A percentile compares a stretch with the other conserved stretches of the same genome.
These are phyloP conservation scores for Phalacrocorax brasilianus DNA, from an alignment of 2,113 vertebrate genomes.

Conservation along the genomic window DNA sequence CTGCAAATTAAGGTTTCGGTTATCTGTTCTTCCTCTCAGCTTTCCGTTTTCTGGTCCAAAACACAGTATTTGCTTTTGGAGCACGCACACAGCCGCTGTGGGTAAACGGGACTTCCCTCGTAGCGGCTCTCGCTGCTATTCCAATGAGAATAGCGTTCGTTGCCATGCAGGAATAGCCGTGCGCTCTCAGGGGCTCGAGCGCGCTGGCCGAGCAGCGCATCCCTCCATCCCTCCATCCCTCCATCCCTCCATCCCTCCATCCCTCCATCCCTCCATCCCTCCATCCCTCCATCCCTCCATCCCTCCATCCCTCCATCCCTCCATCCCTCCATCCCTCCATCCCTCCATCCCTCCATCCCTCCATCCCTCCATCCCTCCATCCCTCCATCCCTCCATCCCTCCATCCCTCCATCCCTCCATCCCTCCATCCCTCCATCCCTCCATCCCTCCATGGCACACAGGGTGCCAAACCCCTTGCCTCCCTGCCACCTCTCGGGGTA, in stretches of 20 bases:
- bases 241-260: too few species aligned
- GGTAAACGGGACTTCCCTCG: accelerated
- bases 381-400: too few species aligned
- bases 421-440: too few species aligned
- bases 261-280: too few species aligned
- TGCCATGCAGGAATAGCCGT: accelerated
- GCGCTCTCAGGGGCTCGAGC: not conserved
- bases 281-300: too few species aligned
- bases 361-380: too few species aligned
- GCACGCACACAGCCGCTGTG: accelerated
- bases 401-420: too few species aligned
- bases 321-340: too few species aligned
- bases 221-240: not conserved
- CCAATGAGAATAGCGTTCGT: accelerated
- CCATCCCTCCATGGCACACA: too few species aligned
- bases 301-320: too few species aligned
- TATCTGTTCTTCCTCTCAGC: not conserved
- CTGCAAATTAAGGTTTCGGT: not conserved
- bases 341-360: too few species aligned
- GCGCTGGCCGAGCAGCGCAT: accelerated
- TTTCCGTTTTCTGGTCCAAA: not conserved
- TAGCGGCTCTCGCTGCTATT: accelerated
- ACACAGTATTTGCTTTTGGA: not conserved
- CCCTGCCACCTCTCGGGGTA: accelerated
- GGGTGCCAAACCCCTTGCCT: not conserved